Conservation (phyloP, 2,888 invertebrate species). For the Catocala sponsa region DNA sequence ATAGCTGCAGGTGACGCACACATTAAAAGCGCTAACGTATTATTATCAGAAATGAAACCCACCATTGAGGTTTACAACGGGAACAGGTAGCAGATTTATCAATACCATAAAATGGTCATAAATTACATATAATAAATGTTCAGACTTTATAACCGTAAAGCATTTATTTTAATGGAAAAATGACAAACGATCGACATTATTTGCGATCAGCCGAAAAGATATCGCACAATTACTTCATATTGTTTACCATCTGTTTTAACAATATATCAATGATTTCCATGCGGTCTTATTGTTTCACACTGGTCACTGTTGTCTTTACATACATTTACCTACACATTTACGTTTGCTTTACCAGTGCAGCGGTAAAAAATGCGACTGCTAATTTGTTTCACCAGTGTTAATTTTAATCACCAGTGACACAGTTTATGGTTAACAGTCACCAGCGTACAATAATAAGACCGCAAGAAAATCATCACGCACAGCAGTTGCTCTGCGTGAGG, state of each 20-base stretch:
- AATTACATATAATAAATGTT: conserved; percentile 58
- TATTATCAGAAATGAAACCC: conserved; percentile 19
- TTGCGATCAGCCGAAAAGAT: conserved; percentile 52
- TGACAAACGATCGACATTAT: conserved; percentile 59
- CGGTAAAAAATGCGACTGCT: too few relatives aligned
- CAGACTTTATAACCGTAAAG: conserved; percentile 54
- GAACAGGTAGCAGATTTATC: conserved; percentile 46
- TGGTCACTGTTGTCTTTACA: conserved; percentile 1
- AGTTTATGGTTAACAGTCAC: too few relatives aligned
- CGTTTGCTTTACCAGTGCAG: too few relatives aligned
- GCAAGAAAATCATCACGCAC: too few relatives aligned
- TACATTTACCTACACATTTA: too few relatives aligned
- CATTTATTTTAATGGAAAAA: conserved; percentile 64
- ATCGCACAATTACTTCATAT: conserved; percentile 39
- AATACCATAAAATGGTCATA: conserved; percentile 50
- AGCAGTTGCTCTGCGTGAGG: too few relatives aligned
- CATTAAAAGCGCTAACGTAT: background rate
- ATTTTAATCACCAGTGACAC: too few relatives aligned
- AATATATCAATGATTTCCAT: conserved; percentile 22
- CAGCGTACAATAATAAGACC: too few relatives aligned
- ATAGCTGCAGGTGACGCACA: background rate
- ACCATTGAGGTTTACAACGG: conserved; percentile 33
- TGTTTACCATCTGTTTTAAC: conserved; percentile 29
- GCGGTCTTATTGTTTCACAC: conserved; percentile 11
- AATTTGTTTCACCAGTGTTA: too few relatives aligned